Evolutionary conservation across 1,140 invertebrate species (phyloP), one percentile per base, ranked within the genome.

Genomic region (Drosophila subpulchrella): DNA sequence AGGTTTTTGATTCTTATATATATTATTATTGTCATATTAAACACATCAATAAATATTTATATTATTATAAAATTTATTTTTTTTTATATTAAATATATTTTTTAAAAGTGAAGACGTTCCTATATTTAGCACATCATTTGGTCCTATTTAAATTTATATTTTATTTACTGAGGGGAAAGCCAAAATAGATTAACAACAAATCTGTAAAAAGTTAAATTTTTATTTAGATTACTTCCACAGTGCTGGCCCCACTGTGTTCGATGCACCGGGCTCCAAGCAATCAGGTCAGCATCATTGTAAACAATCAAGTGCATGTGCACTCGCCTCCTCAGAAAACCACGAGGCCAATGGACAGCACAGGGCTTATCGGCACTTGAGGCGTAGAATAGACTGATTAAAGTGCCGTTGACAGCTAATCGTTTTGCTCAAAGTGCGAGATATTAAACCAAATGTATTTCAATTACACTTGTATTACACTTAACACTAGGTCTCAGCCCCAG

Each of bases 381-480:
- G 46, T 39, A 32, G 53, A 75, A 65, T 57, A 66, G 60, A 41
- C 48, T 75, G 51, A 75, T 75, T 75, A 75, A 75, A 54, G 54
- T 56, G 60, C 46, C 72, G 73, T 42, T 75, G 72, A 65, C 73
- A 65, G 73, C 73, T 65, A 75, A 57, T 58, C 71, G 53, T 57
- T 46, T 75, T 57, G 73, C 60, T 75, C 54, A 53, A 75, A 65
- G 46, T 66, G 54, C 47, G 61, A 57, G 61, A 51, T 75, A 75
- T 75, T 56, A 70, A 39, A 41, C 65, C 42, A 57, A 71, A 71
- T 75, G 51, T 65, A 58, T 66, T 58, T 58, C 46, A 67, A 67
- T 58, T 76, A 53, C 73, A 75, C 75, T 75, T 75, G 72, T 75
- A 54, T 34, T 38, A 72, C 38, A 54, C 41, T 75, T 75, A 46